Percentiles rank a stretch among this genome's conserved stretches.
Conservation (phyloP, 2,888 invertebrate species). For the Phyllotreta striolata region DNA sequence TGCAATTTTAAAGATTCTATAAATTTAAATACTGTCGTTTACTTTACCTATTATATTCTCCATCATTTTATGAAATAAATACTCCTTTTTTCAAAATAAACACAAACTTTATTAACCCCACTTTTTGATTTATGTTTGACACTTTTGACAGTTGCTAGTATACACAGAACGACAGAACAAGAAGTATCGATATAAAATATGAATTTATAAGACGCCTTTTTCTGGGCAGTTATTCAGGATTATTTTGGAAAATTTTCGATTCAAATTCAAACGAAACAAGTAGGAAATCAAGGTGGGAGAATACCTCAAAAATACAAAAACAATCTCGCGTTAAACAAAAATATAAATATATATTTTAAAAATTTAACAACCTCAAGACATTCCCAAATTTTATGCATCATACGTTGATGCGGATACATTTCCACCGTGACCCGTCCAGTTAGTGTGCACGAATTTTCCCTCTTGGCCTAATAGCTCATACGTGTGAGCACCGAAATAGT, state of each 20-base stretch:
- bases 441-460: constrained; percentile 93
- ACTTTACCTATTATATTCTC: constrained; percentile 8
- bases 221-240: no score
- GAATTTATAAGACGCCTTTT: no score
- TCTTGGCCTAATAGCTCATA: constrained; percentile 89
- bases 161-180: no score
- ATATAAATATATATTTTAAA: constrained; percentile 18
- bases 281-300: no score
- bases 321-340: not conserved
- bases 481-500: constrained; percentile 99
- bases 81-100: not conserved
- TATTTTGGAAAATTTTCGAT: no score
- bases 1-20: not conserved
- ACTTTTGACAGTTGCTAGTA: no score
- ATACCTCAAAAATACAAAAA: no score
- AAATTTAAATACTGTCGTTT: not conserved
- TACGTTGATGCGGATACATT: constrained; percentile 95
- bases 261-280: no score
- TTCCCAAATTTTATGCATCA: constrained; percentile 66
- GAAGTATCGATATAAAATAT: no score
- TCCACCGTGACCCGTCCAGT: constrained; percentile 99
- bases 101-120: not conserved
- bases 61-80: constrained; percentile 1
- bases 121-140: no score
- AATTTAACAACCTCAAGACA: constrained; percentile 11